These are phyloP conservation scores for Hexactinellida sp. DNA, from an alignment of 37 sponge, comb jelly and placozoan genomes.

Conservation along the genomic window DNA sequence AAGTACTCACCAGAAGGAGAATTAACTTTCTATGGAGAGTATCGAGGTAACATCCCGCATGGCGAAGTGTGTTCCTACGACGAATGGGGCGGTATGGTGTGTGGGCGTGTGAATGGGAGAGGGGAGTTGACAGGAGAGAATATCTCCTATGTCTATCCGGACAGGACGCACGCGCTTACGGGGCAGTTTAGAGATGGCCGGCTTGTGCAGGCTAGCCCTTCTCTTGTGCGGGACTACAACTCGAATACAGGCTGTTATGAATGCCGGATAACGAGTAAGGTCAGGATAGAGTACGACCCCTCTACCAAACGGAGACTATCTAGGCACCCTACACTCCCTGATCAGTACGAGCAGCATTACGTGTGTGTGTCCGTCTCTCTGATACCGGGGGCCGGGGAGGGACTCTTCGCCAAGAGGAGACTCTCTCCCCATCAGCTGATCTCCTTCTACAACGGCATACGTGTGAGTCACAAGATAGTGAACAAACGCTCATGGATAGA, in stretches of 20 bases:
- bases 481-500: constrained; percentile 40
- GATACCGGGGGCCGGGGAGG: constrained; percentile 41
- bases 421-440: constrained; percentile 23
- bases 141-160: constrained; percentile 53
- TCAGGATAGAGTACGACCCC: neutral
- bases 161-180: constrained; percentile 25
- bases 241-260: neutral
- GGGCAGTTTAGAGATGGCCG: constrained; percentile 33
- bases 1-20: constrained; percentile 25
- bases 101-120: constrained; percentile 28
- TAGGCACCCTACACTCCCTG: constrained; percentile 26
- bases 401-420: constrained; percentile 41
- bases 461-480: constrained; percentile 41
- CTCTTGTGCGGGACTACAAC: neutral
- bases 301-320: constrained; percentile 25
- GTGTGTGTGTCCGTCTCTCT: constrained; percentile 28
- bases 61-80: constrained; percentile 31
- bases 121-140: constrained; percentile 34
- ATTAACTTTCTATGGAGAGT: constrained; percentile 21
- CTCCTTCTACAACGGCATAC: constrained; percentile 55
- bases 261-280: neutral
- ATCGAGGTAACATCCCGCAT: constrained; percentile 19
- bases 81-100: constrained; percentile 32
- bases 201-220: constrained; percentile 24
- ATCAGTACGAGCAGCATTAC: constrained; percentile 37